phyloP scores from a whole-genome alignment of 2,113 vertebrate genomes.

The Collichthys lucidus region DNA sequence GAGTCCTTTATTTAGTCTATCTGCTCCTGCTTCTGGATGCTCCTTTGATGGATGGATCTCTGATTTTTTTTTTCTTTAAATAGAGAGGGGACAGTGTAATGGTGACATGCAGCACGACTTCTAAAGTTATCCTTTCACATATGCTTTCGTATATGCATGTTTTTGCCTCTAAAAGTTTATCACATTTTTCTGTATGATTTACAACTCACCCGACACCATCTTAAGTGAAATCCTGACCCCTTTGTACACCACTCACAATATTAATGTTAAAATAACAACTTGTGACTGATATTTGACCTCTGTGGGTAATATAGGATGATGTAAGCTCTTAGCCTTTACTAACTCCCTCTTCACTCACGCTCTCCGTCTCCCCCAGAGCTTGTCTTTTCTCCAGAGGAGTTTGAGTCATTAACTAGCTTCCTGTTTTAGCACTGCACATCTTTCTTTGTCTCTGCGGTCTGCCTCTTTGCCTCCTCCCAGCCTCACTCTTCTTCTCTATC shows the following conservation, averaged over 20 bases:
- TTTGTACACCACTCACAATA: not conserved
- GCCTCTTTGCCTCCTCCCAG: constrained; percentile 30
- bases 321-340: constrained; percentile 25
- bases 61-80: not conserved
- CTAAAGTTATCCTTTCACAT: not conserved
- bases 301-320: constrained; percentile 41
- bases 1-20: not conserved
- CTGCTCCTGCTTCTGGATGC: constrained; percentile 6
- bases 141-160: not conserved
- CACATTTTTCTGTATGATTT: constrained; percentile 6
- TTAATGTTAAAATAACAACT: constrained; percentile 6
- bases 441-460: constrained; percentile 56
- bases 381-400: constrained; percentile 54
- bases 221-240: not conserved
- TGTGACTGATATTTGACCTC: constrained; percentile 31
- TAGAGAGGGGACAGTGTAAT: not conserved
- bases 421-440: constrained; percentile 65
- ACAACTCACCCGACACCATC: not conserved
- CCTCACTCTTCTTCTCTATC: constrained; percentile 3
- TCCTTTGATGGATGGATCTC: not conserved
- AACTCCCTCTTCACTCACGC: not conserved
- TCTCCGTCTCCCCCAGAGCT: constrained; percentile 5
- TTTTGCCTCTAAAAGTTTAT: not conserved
- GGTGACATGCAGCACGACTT: not conserved
- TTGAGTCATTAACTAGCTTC: constrained; percentile 71